These are phyloP conservation scores for Microctenopoma stevenorrisi DNA, from an alignment of 2,797 vertebrate genomes.

Conservation along the genomic window DNA sequence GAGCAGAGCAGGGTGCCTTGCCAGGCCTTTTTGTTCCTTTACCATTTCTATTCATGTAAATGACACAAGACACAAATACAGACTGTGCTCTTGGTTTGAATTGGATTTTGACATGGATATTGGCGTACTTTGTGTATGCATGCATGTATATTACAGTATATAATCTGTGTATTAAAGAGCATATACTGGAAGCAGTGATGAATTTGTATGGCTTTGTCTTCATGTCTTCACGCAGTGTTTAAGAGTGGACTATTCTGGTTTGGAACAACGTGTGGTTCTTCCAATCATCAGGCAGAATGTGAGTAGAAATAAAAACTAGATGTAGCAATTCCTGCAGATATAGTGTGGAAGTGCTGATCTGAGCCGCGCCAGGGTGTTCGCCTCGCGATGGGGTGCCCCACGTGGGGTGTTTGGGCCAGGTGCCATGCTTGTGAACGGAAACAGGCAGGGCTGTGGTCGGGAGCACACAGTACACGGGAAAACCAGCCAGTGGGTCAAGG, in stretches of 20 bases:
- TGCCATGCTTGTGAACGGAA: too few species aligned
- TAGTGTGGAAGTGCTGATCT: too few species aligned
- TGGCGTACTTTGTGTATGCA: slow-evolving; percentile 28
- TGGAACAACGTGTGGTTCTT: slow-evolving; percentile 17
- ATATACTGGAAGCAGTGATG: slow-evolving; percentile 19
- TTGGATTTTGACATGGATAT: slow-evolving; percentile 54
- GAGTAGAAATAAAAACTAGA: too few species aligned
- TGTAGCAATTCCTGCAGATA: too few species aligned
- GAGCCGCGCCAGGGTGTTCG: too few species aligned
- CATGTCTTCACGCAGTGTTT: slow-evolving; percentile 2
- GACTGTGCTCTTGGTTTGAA: slow-evolving; percentile 50
- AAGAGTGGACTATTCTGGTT: slow-evolving; percentile 20
- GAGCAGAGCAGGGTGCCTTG: slow-evolving; percentile 62
- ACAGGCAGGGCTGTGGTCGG: too few species aligned
- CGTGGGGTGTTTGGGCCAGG: too few species aligned
- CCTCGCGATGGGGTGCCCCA: too few species aligned
- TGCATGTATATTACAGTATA: slow-evolving; percentile 28
- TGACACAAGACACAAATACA: slow-evolving; percentile 62
- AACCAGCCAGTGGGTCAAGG: too few species aligned
- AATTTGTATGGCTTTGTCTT: slow-evolving; percentile 35
- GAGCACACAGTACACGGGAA: too few species aligned
- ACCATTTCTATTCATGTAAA: slow-evolving; percentile 61
- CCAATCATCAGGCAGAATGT: not conserved
- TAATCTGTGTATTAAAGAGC: slow-evolving; percentile 28
- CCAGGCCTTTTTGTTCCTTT: slow-evolving; percentile 59